Conservation (phyloP, 2,797 vertebrate genomes). For the Pipistrellus nathusii region DNA sequence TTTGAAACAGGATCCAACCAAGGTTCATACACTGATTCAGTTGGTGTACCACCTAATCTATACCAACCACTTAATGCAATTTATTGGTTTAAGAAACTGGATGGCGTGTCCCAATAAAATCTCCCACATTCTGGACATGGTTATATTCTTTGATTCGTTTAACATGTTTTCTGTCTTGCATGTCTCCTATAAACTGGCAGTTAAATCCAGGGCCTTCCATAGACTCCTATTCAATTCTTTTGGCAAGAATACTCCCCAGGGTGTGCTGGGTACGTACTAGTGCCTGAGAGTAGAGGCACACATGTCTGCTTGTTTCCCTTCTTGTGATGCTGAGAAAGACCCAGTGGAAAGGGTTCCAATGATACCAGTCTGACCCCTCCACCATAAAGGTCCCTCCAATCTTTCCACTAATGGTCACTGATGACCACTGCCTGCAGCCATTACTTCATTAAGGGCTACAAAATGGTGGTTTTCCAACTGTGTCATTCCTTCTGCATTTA, state of each 20-base stretch:
- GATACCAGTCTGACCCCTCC: neutral
- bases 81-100: slow-evolving; percentile 2
- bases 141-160: neutral
- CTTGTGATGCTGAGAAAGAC: slow-evolving; percentile 16
- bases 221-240: neutral
- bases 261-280: neutral
- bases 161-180: neutral
- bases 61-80: neutral
- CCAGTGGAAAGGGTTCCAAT: neutral
- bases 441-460: neutral
- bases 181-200: neutral
- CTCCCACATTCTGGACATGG: neutral
- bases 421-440: neutral
- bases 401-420: neutral
- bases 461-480: slow-evolving; percentile 1
- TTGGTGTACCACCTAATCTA: neutral
- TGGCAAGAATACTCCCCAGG: neutral
- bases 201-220: neutral
- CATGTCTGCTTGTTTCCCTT: neutral
- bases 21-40: neutral
- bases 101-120: neutral
- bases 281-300: neutral
- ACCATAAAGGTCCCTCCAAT: neutral
- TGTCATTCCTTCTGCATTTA: neutral
- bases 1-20: slow-evolving; percentile 11